Evolutionary conservation across 2,888 invertebrate genomes (phyloP).

Genomic region (Lycocerus yunnanus): DNA sequence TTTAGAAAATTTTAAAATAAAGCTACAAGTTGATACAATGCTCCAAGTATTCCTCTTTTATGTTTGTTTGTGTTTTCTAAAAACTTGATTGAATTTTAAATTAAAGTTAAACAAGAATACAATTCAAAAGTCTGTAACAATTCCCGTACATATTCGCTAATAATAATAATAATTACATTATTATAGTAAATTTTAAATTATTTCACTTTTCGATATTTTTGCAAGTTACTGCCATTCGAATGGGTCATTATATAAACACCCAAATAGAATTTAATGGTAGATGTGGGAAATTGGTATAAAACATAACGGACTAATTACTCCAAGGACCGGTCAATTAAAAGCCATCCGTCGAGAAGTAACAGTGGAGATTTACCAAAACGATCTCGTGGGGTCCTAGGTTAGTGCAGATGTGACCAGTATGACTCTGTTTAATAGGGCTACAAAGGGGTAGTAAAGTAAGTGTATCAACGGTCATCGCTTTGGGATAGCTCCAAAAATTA

Average conservation of each 20-base stretch:
- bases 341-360: conserved; percentile 39
- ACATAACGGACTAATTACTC: conserved; percentile 44
- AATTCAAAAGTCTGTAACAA: too few species aligned
- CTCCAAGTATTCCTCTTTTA: too few species aligned
- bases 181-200: too few species aligned
- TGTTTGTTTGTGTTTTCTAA: too few species aligned
- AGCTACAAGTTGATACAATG: too few species aligned
- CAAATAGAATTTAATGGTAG: conserved; percentile 41
- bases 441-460: conserved; percentile 17
- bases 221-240: background rate
- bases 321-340: conserved; percentile 46
- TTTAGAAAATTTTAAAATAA: too few species aligned
- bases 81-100: too few species aligned
- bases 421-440: conserved; percentile 25
- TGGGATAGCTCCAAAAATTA: conserved; percentile 29
- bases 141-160: too few species aligned
- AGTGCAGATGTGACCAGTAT: conserved; percentile 36
- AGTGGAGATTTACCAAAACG: conserved; percentile 43
- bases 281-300: conserved; percentile 37
- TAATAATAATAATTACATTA: too few species aligned
- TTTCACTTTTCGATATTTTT: too few species aligned
- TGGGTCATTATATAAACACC: conserved; percentile 21
- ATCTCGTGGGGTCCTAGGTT: conserved; percentile 40
- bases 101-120: too few species aligned
- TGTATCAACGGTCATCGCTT: conserved; percentile 17